Conservation (phyloP, 1,140 invertebrate species). For the Heliconius congener region DNA sequence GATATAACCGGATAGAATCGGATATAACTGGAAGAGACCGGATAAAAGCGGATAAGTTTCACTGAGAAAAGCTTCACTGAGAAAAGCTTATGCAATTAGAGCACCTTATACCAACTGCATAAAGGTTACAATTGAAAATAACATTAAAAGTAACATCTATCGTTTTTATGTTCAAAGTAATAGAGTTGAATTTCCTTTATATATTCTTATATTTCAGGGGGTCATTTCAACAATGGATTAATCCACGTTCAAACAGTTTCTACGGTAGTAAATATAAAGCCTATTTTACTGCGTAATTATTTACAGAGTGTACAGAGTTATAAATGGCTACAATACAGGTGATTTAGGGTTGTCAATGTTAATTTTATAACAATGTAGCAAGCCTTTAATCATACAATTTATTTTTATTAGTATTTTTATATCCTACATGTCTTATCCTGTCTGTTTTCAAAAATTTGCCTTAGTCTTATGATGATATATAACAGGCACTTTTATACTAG, state of each 20-base stretch:
- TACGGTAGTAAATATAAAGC: constrained; percentile 19
- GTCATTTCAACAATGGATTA: constrained; percentile 17
- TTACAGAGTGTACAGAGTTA: constrained; percentile 10
- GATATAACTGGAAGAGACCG: constrained; percentile 21
- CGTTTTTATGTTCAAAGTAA: background rate
- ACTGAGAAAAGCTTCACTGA: background rate
- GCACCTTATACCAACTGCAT: constrained; percentile 4
- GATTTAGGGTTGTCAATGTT: constrained; percentile 14
- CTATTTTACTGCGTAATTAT: constrained; percentile 18
- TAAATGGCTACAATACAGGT: constrained; percentile 7
- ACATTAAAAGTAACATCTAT: background rate
- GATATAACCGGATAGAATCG: constrained; percentile 17
- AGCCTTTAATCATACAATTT: background rate
- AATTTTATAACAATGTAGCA: background rate
- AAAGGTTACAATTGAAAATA: constrained; percentile 2
- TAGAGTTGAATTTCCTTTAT: constrained; percentile 8
- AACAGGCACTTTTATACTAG: too few relatives aligned
- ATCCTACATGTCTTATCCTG: too few relatives aligned
- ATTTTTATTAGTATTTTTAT: background rate
- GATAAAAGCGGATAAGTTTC: constrained; percentile 15
- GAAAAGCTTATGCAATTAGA: background rate
- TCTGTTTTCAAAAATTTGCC: background rate
- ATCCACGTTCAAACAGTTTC: constrained; percentile 5
- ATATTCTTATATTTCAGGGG: background rate
- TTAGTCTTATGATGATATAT: too few relatives aligned